Conservation (phyloP, 2,797 vertebrate species). For the Bradypodion pumilum region DNA sequence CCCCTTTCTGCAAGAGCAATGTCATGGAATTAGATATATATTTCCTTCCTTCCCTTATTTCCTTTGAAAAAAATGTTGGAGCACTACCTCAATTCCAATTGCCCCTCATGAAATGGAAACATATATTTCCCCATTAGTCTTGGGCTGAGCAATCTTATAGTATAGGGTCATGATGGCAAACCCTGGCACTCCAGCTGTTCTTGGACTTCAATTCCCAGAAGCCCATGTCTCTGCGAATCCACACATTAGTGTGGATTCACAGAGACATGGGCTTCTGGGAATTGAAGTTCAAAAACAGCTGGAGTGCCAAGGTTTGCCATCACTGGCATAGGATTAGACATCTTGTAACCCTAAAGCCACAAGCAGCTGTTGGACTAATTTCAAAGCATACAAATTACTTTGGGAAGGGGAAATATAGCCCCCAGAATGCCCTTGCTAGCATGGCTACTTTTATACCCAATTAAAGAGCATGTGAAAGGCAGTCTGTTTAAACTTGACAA, state of each 20-base stretch:
- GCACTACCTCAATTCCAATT: neutral
- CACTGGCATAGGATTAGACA: neutral
- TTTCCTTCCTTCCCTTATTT: neutral
- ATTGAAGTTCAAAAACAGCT: too few species aligned
- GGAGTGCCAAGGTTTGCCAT: too few species aligned
- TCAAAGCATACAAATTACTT: neutral
- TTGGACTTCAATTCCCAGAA: too few species aligned
- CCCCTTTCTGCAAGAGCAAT: neutral
- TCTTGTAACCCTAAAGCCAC: neutral
- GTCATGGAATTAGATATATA: neutral
- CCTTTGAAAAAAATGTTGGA: neutral
- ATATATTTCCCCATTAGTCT: neutral
- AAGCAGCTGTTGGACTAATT: neutral
- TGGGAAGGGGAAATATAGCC: neutral
- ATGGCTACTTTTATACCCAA: neutral
- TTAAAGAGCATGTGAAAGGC: neutral
- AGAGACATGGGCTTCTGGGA: too few species aligned
- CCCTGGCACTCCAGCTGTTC: too few species aligned
- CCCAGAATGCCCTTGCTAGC: neutral
- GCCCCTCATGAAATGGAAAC: neutral
- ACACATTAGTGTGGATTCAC: too few species aligned
- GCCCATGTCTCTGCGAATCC: too few species aligned
- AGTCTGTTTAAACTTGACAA: neutral
- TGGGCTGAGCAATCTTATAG: neutral
- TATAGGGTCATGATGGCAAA: too few species aligned